Evolutionary conservation across 2,113 vertebrate genomes (phyloP).

Genomic region (Aspiorhynchus laticeps): DNA sequence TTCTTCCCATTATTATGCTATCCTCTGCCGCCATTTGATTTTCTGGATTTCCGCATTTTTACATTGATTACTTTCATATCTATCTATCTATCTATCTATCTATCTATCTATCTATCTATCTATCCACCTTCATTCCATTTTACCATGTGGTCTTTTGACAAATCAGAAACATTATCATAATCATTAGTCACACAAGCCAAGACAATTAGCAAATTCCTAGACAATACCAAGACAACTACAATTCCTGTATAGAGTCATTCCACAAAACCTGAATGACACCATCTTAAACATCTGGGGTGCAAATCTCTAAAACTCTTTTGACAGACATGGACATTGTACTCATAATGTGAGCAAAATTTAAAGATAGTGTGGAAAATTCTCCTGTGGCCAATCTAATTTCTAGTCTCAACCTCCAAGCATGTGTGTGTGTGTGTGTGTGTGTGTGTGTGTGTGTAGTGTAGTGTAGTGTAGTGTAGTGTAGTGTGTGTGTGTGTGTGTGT

Average conservation of each 20-base stretch:
- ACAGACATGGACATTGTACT: conserved; percentile 52
- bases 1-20: not conserved
- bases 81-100: no score
- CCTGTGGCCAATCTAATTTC: conserved; percentile 58
- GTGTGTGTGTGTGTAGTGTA: no score
- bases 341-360: conserved; percentile 48
- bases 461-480: no score
- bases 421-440: not conserved
- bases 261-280: not conserved
- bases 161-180: not conserved
- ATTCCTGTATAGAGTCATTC: conserved; percentile 27
- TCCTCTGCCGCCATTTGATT: not conserved
- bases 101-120: no score
- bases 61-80: no score
- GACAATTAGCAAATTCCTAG: not conserved
- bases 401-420: conserved; percentile 24
- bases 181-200: not conserved
- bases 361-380: conserved; percentile 55
- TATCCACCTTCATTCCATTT: not conserved
- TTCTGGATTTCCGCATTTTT: no score
- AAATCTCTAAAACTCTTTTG: conserved; percentile 50
- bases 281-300: conserved; percentile 62
- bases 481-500: no score
- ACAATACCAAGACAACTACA: not conserved
- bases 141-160: not conserved